Evolutionary conservation across 2,888 invertebrate genomes (phyloP).

Genomic region (Ecliptopera silaceata): DNA sequence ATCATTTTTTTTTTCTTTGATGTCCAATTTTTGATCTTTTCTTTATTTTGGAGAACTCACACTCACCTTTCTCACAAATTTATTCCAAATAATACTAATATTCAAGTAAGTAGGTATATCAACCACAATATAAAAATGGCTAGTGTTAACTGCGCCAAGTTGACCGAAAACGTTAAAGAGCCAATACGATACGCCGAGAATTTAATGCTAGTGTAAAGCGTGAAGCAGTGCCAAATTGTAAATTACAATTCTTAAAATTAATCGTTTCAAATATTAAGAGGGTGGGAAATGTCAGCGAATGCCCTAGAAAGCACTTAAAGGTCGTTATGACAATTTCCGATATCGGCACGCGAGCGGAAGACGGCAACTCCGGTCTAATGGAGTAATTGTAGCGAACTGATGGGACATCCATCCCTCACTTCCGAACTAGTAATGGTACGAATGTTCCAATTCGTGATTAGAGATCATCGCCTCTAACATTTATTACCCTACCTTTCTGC

Average conservation of each 20-base stretch:
- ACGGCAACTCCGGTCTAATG: slow-evolving; percentile 57
- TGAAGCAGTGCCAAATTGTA: slow-evolving; percentile 2
- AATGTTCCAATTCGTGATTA: slow-evolving; percentile 38
- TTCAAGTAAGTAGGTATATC: no score
- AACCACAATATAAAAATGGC: no score
- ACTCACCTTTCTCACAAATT: no score
- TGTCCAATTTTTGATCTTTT: no score
- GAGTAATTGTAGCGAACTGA: slow-evolving; percentile 71
- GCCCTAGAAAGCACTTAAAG: slow-evolving; percentile 29
- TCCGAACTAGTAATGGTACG: slow-evolving; percentile 59
- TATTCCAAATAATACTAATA: no score
- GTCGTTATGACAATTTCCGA: slow-evolving; percentile 55
- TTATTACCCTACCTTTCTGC: no score
- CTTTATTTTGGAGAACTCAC: no score
- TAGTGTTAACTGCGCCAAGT: no score
- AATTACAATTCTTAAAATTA: slow-evolving; percentile 21
- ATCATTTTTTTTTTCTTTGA: no score
- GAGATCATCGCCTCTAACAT: slow-evolving; percentile 14
- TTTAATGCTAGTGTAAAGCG: neutral
- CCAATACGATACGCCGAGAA: neutral
- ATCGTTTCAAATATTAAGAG: slow-evolving; percentile 15
- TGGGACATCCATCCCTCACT: slow-evolving; percentile 52
- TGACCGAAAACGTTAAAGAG: neutral
- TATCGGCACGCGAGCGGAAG: slow-evolving; percentile 49
- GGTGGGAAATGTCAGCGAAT: slow-evolving; percentile 29